phyloP scores from a whole-genome alignment of 2,113 vertebrate species.

The Orthonyx spaldingii region DNA sequence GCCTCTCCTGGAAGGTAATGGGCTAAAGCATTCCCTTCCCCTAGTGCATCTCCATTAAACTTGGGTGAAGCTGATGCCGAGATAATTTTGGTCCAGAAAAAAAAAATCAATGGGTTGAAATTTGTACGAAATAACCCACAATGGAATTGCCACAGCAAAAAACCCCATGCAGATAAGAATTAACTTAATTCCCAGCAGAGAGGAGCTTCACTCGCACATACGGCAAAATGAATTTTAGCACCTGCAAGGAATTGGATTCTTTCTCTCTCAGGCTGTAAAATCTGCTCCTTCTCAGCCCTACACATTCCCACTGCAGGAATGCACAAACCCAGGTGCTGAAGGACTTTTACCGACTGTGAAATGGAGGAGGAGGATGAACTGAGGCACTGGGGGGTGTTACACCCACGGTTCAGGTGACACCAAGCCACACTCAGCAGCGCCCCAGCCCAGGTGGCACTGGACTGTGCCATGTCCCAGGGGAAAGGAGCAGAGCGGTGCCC shows the following conservation, averaged over 20 bases:
- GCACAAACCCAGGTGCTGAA: background rate
- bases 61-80: background rate
- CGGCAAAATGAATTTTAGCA: background rate
- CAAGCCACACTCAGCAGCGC: accelerated
- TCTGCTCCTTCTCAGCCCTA: background rate
- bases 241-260: background rate
- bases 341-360: accelerated
- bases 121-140: background rate
- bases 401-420: accelerated
- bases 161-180: background rate
- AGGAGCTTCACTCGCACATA: accelerated
- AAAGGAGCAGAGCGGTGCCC: accelerated
- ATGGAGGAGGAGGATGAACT: background rate
- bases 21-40: background rate
- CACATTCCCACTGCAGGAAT: accelerated
- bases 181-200: background rate
- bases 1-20: background rate
- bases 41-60: background rate
- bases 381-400: background rate
- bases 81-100: background rate
- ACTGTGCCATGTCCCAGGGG: accelerated
- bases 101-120: background rate
- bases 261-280: background rate
- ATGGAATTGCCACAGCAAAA: background rate
- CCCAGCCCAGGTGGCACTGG: background rate